Conservation (phyloP, 2,888 invertebrate species). For the Amiota communis region DNA sequence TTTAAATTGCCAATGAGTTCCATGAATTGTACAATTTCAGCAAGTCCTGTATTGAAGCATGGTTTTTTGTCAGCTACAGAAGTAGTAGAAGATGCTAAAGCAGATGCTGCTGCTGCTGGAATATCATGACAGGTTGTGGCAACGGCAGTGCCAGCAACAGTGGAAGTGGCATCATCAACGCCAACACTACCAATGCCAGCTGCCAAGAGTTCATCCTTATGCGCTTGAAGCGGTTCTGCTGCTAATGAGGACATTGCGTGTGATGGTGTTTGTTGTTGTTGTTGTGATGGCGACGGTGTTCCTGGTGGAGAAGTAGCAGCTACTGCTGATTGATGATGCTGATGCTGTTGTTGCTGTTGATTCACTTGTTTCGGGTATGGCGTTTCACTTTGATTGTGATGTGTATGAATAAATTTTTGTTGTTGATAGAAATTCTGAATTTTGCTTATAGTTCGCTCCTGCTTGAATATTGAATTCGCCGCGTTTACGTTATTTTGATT, state of each 20-base stretch:
- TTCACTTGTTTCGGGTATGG: slow-evolving; percentile 26
- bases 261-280: slow-evolving; percentile 62
- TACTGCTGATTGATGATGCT: slow-evolving; percentile 41
- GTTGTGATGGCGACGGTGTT: slow-evolving; percentile 40
- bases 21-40: slow-evolving; percentile 77
- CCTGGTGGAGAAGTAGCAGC: slow-evolving; percentile 34
- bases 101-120: slow-evolving; percentile 37
- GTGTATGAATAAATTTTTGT: slow-evolving; percentile 59
- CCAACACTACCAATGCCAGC: slow-evolving; percentile 31
- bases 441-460: slow-evolving; percentile 32
- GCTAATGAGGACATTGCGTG: slow-evolving; percentile 69
- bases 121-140: slow-evolving; percentile 41
- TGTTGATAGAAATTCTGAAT: slow-evolving; percentile 36
- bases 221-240: slow-evolving; percentile 60
- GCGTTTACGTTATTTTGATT: slow-evolving; percentile 39
- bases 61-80: slow-evolving; percentile 56
- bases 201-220: slow-evolving; percentile 48
- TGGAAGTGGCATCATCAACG: slow-evolving; percentile 27
- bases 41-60: slow-evolving; percentile 68
- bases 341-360: slow-evolving; percentile 36
- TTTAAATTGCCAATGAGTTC: slow-evolving; percentile 82
- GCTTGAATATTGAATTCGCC: slow-evolving; percentile 17
- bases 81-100: slow-evolving; percentile 34
- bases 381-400: slow-evolving; percentile 49
- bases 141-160: slow-evolving; percentile 30